Percentiles rank a stretch among this genome's conserved stretches.
These are phyloP conservation scores for Embidobia sp. DNA, from an alignment of 2,888 invertebrate species.

Conservation along the genomic window DNA sequence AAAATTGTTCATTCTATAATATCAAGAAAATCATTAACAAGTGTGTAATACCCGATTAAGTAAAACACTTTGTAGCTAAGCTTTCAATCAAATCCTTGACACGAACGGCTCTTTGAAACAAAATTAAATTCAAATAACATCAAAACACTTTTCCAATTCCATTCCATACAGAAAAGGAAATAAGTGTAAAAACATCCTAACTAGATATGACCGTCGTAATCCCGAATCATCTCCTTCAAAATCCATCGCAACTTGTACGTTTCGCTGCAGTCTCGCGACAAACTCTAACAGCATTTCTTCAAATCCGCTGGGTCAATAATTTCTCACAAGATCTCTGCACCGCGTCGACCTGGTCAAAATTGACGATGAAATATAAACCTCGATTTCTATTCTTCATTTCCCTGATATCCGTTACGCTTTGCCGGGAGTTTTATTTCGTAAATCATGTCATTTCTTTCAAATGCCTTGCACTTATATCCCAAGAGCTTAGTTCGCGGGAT, in stretches of 20 bases:
- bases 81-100: too few species aligned
- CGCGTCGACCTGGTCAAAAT: slow-evolving; percentile 21
- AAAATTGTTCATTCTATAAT: too few species aligned
- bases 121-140: too few species aligned
- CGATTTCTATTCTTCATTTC: slow-evolving; percentile 42
- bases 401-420: slow-evolving; percentile 32
- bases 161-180: too few species aligned
- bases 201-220: too few species aligned
- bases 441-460: slow-evolving; percentile 50
- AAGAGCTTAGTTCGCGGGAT: slow-evolving; percentile 25
- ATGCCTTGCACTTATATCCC: slow-evolving; percentile 57
- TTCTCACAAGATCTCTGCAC: slow-evolving; percentile 6
- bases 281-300: slow-evolving; percentile 14
- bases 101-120: too few species aligned
- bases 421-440: slow-evolving; percentile 39
- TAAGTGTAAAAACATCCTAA: too few species aligned
- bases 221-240: too few species aligned
- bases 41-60: too few species aligned
- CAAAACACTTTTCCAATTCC: too few species aligned
- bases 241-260: background rate
- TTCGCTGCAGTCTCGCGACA: background rate
- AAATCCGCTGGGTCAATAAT: slow-evolving; percentile 20
- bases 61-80: too few species aligned
- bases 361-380: slow-evolving; percentile 30
- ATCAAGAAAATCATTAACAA: too few species aligned